These are phyloP conservation scores for Lumbricus terrestris DNA, from an alignment of 2,888 invertebrate genomes.

Conservation along the genomic window DNA sequence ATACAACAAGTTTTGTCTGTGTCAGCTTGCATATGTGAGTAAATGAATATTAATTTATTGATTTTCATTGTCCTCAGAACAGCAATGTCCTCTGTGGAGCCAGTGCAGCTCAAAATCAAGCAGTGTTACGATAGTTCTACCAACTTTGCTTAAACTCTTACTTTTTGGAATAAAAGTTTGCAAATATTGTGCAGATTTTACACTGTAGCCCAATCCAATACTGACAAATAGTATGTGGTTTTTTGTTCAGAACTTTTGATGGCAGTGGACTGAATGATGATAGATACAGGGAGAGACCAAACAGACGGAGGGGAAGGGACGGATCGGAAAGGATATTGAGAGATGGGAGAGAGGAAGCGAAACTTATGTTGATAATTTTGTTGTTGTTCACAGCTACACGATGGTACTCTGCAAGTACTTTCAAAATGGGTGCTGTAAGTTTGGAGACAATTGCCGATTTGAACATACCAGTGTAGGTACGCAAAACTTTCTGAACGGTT, in stretches of 20 bases:
- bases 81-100: too few species aligned
- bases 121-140: too few species aligned
- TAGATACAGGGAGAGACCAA: background rate
- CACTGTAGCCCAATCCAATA: background rate
- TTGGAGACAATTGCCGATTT: conserved; percentile 5
- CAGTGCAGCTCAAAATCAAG: too few species aligned
- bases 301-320: background rate
- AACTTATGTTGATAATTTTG: background rate
- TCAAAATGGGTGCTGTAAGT: conserved; percentile 13
- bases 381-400: background rate
- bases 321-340: background rate
- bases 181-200: background rate
- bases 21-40: too few species aligned
- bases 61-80: too few species aligned
- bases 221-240: background rate
- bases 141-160: too few species aligned
- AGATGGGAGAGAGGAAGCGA: background rate
- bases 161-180: too few species aligned
- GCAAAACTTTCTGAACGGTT: background rate
- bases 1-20: too few species aligned
- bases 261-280: background rate
- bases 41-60: too few species aligned
- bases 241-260: background rate
- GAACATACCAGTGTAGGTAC: conserved; percentile 19
- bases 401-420: conserved; percentile 10